These are phyloP conservation scores for Petromus typicus DNA, from an alignment of 2,113 vertebrate species.

Conservation along the genomic window DNA sequence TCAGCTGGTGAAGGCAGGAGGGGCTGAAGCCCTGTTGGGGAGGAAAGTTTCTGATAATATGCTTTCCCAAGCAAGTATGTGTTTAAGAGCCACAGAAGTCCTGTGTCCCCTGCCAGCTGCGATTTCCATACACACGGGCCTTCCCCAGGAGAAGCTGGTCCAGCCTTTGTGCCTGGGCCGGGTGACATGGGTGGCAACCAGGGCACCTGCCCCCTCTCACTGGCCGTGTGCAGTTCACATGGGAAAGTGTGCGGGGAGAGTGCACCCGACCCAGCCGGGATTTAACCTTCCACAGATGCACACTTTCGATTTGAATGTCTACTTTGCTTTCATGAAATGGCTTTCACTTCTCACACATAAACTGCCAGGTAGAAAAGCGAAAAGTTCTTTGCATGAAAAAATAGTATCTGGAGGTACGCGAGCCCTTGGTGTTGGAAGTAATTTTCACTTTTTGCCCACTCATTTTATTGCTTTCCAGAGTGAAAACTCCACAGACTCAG, in stretches of 20 bases:
- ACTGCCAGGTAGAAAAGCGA: conserved; percentile 67
- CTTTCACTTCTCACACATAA: conserved; percentile 69
- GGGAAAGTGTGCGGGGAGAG: neutral
- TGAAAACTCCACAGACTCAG: conserved; percentile 77
- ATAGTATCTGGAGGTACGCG: conserved; percentile 55
- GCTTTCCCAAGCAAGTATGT: neutral
- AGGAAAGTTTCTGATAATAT: conserved; percentile 23
- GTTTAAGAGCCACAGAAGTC: neutral
- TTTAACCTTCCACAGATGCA: conserved; percentile 62
- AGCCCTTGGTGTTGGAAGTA: conserved; percentile 64
- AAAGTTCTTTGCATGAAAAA: conserved; percentile 76
- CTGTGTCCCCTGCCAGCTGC: neutral
- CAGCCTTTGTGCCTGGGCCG: neutral
- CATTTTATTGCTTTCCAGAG: conserved; percentile 83
- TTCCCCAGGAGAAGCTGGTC: neutral
- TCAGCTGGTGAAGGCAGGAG: neutral
- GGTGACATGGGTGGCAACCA: neutral
- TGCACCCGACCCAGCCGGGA: neutral
- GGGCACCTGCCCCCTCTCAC: neutral
- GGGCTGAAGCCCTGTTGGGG: neutral
- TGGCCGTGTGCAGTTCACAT: neutral
- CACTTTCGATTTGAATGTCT: conserved; percentile 62
- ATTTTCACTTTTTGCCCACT: conserved; percentile 73
- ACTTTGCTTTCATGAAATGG: conserved; percentile 62
- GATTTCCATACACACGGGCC: neutral